These are phyloP conservation scores for Chondrilla cf. caribensis DNA, from an alignment of 37 sponge, comb jelly and placozoan species.

Conservation along the genomic window DNA sequence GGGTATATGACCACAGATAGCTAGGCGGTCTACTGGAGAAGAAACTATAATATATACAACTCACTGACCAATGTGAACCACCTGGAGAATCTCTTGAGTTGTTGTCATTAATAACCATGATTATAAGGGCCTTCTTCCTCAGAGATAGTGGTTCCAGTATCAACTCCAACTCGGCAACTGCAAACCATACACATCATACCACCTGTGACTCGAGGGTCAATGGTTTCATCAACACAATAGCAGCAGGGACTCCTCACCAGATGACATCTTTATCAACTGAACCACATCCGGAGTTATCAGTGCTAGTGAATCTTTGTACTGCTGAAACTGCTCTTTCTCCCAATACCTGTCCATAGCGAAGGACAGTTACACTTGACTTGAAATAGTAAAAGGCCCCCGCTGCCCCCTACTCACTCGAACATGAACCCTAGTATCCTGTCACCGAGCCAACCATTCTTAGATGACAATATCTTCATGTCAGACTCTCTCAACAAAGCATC, in stretches of 20 bases:
- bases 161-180: slow-evolving; percentile 44
- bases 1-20: too few species aligned
- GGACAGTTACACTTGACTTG: too few species aligned
- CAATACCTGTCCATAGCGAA: slow-evolving; percentile 38
- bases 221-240: too few species aligned
- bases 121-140: slow-evolving; percentile 46
- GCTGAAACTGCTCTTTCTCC: slow-evolving; percentile 34
- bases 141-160: slow-evolving; percentile 56
- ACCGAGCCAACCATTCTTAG: slow-evolving; percentile 53
- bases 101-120: slow-evolving; percentile 66
- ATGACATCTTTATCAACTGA: slow-evolving; percentile 66
- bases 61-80: slow-evolving; percentile 66
- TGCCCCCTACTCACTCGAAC: slow-evolving; percentile 76
- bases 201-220: background rate
- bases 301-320: slow-evolving; percentile 12
- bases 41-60: too few species aligned
- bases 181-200: background rate
- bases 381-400: too few species aligned
- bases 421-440: slow-evolving; percentile 68
- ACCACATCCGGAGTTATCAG: slow-evolving; percentile 74
- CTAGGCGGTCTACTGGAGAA: too few species aligned
- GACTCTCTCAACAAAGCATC: slow-evolving; percentile 48
- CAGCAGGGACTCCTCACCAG: slow-evolving; percentile 39
- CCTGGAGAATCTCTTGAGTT: slow-evolving; percentile 29
- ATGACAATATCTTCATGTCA: slow-evolving; percentile 41